A percentile compares a stretch with the other conserved stretches of the same genome.
Conservation (phyloP, 2,888 invertebrate species). For the Andrena dorsata region DNA sequence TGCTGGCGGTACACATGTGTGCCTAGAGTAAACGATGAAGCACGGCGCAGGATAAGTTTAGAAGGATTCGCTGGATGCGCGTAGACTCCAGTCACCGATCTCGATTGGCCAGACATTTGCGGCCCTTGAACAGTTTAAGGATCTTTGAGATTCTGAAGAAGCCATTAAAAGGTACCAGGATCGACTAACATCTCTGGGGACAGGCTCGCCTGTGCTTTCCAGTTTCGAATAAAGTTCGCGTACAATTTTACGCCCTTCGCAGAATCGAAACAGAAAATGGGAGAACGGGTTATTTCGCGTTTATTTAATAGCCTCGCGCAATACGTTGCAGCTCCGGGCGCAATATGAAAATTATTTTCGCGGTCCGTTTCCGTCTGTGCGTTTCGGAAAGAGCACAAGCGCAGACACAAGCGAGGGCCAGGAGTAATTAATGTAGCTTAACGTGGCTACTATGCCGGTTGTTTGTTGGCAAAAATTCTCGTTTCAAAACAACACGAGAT, state of each 20-base stretch:
- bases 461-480: slow-evolving; percentile 59
- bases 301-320: slow-evolving; percentile 36
- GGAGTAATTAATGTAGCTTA: slow-evolving; percentile 54
- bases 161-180: neutral
- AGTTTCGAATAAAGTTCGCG: neutral
- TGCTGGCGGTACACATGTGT: slow-evolving; percentile 20
- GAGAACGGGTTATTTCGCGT: slow-evolving; percentile 28
- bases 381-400: neutral
- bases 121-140: neutral
- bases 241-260: too few relatives aligned
- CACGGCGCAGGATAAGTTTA: slow-evolving; percentile 1
- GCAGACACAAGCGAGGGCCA: neutral
- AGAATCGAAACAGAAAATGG: neutral
- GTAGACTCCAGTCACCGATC: neutral
- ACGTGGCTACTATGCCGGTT: slow-evolving; percentile 27
- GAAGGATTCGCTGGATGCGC: neutral
- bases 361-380: neutral
- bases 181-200: neutral
- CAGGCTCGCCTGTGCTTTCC: neutral
- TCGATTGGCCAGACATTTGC: neutral
- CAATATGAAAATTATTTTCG: slow-evolving; percentile 44
- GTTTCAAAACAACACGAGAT: slow-evolving; percentile 49
- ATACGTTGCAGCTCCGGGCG: slow-evolving; percentile 13
- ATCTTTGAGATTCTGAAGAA: slow-evolving; percentile 12
- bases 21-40: slow-evolving; percentile 10